A percentile compares a stretch with the other conserved stretches of the same genome.
These are phyloP conservation scores for Catocala sponsa DNA, from an alignment of 2,888 invertebrate genomes.

Conservation along the genomic window DNA sequence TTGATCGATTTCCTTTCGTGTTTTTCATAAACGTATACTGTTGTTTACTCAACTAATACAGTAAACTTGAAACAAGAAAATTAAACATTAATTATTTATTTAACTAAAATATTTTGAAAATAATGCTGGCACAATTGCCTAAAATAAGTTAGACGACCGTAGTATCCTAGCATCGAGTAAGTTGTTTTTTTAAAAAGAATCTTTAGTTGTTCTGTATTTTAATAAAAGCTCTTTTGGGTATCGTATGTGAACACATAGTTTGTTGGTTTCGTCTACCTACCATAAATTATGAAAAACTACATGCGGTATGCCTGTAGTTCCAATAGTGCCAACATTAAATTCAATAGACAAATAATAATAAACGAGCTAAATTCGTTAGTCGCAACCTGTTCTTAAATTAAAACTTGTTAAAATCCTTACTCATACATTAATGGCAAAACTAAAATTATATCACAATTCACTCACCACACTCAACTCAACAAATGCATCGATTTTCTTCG, in stretches of 20 bases:
- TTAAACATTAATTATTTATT: neutral
- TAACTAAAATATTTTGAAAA: neutral
- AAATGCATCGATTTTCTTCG: slow-evolving; percentile 2
- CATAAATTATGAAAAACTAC: too few species aligned
- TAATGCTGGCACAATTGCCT: too few species aligned
- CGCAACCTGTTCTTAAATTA: neutral
- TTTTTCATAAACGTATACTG: neutral
- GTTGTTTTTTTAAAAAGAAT: too few species aligned
- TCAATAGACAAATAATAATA: neutral
- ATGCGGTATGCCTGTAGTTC: too few species aligned
- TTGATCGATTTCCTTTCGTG: slow-evolving; percentile 31
- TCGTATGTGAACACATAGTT: too few species aligned
- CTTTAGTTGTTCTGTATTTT: too few species aligned
- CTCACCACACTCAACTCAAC: slow-evolving; percentile 26
- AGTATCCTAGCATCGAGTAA: too few species aligned
- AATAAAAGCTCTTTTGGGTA: too few species aligned
- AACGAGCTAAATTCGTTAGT: neutral
- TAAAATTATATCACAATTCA: slow-evolving; percentile 52
- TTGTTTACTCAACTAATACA: slow-evolving; percentile 6
- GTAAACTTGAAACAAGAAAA: slow-evolving; percentile 4
- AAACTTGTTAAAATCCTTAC: neutral
- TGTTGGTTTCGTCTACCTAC: too few species aligned
- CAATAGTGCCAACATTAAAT: too few species aligned
- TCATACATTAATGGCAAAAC: slow-evolving; percentile 36
- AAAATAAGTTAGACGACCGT: too few species aligned